Base-by-base conservation (phyloP, 2,797 vertebrate genomes). In the Ceyx erithaca region DNA sequence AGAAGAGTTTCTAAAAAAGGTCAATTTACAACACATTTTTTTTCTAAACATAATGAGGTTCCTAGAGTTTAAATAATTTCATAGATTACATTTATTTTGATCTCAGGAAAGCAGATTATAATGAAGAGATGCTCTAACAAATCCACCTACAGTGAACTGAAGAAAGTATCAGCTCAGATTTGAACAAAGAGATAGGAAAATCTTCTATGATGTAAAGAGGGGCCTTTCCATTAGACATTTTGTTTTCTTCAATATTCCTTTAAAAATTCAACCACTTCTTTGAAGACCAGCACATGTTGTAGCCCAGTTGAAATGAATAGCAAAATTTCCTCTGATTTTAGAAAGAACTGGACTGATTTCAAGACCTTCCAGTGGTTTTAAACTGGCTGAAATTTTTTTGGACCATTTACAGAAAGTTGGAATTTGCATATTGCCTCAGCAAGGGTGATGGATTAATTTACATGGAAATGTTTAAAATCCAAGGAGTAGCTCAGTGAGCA, bases 41-140 rank as follows among this genome's bases (percentile, higher is more conserved):
- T 90, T 80, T 85, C 62, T n/a, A 78, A 85, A 58, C 66, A 58
- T 62, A 73, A 75, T 64, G 43, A 78, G 15, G 46, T 62, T 87
- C 25, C 51, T 64, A 49, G 12, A 71, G 40, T 43, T 82, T 86
- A 75, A 93, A 75, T 61, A 77, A 82, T 91, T 84, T 88, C 8
- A 90, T 46, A 26, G 80, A 77, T 91, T 88, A 67, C 26, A 55
- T 90, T 92, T 92, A 78, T 93, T 82, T 84, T 87, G 71, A 88
- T 52, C 31, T 87, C 41, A 73, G 33, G 54, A 67, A 90, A 89
- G 43, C 13, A 49, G 6, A 13, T 88, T 68, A 46, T 80, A 87
- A 76, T 54, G 33, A 90, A 91, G 52, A 69, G 17, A 35, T 71
- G n/a, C 71, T 46, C 58, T 87, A 92, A 89, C 16, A 91, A 83